Evolutionary conservation across 2,113 vertebrate species (phyloP), one percentile per base, ranked within the genome.

Genomic region (Glareola pratincola): DNA sequence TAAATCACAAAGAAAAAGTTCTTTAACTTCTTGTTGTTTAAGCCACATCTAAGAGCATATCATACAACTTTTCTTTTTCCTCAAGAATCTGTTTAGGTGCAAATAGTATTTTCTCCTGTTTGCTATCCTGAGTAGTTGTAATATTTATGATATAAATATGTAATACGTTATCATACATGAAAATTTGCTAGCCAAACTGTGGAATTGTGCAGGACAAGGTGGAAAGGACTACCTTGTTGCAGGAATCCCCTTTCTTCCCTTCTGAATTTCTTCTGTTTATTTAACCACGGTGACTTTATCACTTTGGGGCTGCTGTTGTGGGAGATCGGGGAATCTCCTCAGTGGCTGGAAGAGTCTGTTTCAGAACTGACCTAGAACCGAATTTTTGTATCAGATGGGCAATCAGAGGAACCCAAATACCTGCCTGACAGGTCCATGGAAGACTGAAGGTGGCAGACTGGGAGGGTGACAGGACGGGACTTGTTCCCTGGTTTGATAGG

Each of bases 21-120:
- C 57, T 34, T 26, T 29, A 80, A 53, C 30, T 72, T 80, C 50
- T 56, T 72, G 10, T 73, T 73, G 41, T 84, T 81, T 41, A 91
- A 62, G 10, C 54, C 17, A 19, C 54, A 51, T 67, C 73, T 77
- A n/a, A 88, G 32, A 85, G 37, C 75, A 16, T 57, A 48, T 22
- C 11, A 4, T n/a, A 9, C 12, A 23, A n/a, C 37, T 30, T 8
- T 37, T 50, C 37, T 68, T 41, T 92, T 75, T 43, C 89, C 51
- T 12, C 8, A 30, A 45, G 37, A 67, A 92, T 66, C 10, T 13
- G 17, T 82, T 91, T 77, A 39, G 64, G 24, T 83, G 37, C 64
- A 77, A 87, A 48, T 88, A 95, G 53, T 57, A 48, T 9, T 17
- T 88, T 97, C 54, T 83, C 41, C 50, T 97, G 79, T 78, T 92